Conservation (phyloP, 1,140 invertebrate genomes). For the Pantala flavescens region DNA sequence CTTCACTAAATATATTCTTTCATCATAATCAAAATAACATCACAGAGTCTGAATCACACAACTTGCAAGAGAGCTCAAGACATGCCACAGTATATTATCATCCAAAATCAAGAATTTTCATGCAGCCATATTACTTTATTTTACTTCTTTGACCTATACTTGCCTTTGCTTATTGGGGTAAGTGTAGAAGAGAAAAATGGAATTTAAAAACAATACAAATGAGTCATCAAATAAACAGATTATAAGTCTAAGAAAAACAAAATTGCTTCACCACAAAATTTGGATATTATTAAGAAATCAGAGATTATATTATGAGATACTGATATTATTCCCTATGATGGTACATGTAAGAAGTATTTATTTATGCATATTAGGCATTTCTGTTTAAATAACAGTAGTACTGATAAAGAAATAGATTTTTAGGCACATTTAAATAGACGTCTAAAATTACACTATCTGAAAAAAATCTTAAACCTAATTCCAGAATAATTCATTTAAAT, state of each 20-base stretch:
- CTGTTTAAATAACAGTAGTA: no score
- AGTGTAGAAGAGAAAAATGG: constrained; percentile 2
- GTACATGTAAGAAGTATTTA: no score
- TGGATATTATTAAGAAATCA: neutral
- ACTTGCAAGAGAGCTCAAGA: neutral
- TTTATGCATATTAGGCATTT: no score
- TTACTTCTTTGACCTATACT: constrained; percentile 7
- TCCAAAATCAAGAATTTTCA: constrained; percentile 5
- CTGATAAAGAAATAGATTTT: no score
- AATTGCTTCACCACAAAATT: neutral
- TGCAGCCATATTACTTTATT: neutral
- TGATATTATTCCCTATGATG: no score
- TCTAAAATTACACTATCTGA: no score
- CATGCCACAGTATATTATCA: neutral
- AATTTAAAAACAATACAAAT: constrained; percentile 9
- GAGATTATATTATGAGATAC: no score
- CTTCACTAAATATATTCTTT: neutral
- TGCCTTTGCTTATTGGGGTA: constrained; percentile 8
- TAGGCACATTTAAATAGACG: no score
- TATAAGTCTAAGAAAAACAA: neutral
- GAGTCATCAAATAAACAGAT: neutral
- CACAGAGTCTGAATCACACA: neutral
- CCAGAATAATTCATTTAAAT: no score
- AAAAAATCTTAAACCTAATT: no score
- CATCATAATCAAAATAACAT: neutral